Evolutionary conservation across 2,113 vertebrate species (phyloP).

Genomic region (Ciconia boyciana): DNA sequence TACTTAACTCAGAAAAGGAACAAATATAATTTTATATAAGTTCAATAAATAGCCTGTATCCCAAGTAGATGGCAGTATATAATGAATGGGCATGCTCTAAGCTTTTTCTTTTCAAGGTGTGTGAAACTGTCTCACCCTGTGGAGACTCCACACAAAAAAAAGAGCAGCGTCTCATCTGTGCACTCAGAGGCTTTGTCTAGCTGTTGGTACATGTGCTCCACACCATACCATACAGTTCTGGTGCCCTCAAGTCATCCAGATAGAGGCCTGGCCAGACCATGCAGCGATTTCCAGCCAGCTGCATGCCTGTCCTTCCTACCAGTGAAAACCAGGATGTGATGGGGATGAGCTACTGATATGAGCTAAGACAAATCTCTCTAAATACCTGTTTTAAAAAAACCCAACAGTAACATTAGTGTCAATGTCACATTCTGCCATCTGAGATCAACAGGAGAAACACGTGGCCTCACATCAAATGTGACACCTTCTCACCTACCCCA

Average conservation of each 20-base stretch:
- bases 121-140: background rate
- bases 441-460: background rate
- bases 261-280: background rate
- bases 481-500: background rate
- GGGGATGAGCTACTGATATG: background rate
- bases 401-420: background rate
- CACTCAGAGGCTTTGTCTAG: background rate
- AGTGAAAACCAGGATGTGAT: background rate
- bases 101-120: background rate
- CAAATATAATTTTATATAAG: no score
- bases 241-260: background rate
- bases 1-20: no score
- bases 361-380: background rate
- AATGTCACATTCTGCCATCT: background rate
- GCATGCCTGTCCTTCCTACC: background rate
- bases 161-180: background rate
- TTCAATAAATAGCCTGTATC: background rate
- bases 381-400: background rate
- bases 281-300: background rate
- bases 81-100: background rate
- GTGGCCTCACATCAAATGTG: background rate
- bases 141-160: background rate
- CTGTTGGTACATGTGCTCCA: background rate
- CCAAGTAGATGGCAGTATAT: background rate
- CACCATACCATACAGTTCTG: background rate